Base-by-base conservation (phyloP, 2,888 invertebrate genomes). In the Himalopsyche kuldschensis region DNA sequence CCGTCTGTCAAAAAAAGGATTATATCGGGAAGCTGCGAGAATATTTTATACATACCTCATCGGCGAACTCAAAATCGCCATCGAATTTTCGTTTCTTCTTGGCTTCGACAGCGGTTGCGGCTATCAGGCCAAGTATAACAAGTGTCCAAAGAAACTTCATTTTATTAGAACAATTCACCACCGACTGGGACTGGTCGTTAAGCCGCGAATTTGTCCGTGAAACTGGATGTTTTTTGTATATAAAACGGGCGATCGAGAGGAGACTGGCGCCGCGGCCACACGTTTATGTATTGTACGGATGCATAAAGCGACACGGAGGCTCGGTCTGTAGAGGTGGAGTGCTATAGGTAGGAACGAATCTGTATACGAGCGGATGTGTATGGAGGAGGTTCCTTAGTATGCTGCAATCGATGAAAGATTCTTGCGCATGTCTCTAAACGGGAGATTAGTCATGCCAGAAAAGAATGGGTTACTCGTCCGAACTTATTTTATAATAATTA, bases 21-120 rank as follows among this genome's bases (percentile, higher is more conserved):
- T 69, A 69, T 15, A 24, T 69, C 24, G 11, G 69, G 69, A 69
- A 27, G 24, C 41, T 15, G 41, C 2, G 41, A 41, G 35, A 41
- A 41, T 15, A 41, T 41, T 15, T 41, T 41, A 41, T 55, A 55
- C 69, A 11, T 91, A 95, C 95, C 94, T 95, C 95, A 90, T 95
- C 95, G 88, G 95, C 95, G 89, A 95, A 95, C 89, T 95, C 95
- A 89, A 95, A 95, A 90, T 95, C 95, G 85, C 95, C 95, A 89
- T 95, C 95, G 89, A 94, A 95, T 90, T 95, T 95, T 89, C 94
- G 92, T 91, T 94, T 94, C 89, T 94, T 93, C 87, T 92, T 92
- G 79, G 91, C 92, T 85, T 92, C 86, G 24, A 75, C 80, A 87
- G 88, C 89, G 85, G 90, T 87, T 82, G 88, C 87, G 84, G 89